phyloP scores from a whole-genome alignment of 2,888 invertebrate species.

The Timema podura region DNA sequence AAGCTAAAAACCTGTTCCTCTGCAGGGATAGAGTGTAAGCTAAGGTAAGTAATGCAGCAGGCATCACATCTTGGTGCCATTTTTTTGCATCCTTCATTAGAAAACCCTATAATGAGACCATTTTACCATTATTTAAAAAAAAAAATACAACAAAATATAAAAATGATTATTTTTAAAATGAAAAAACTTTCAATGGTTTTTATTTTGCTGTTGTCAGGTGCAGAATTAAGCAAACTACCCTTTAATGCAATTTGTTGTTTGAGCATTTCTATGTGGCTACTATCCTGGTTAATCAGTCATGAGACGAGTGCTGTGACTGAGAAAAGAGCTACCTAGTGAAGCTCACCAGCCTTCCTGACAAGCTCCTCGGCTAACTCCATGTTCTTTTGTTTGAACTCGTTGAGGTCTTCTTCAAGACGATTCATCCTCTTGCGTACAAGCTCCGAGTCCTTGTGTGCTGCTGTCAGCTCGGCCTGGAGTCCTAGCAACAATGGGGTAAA shows the following conservation, averaged over 20 bases:
- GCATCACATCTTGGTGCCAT: neutral
- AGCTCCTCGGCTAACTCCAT: slow-evolving; percentile 56
- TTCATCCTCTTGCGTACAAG: slow-evolving; percentile 55
- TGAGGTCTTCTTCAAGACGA: slow-evolving; percentile 58
- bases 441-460: slow-evolving; percentile 65
- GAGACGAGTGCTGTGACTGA: no score
- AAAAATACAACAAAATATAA: no score
- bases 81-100: slow-evolving; percentile 5
- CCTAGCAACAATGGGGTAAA: slow-evolving; percentile 50
- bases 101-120: no score
- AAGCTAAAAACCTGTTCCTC: no score
- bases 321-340: neutral
- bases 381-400: slow-evolving; percentile 56
- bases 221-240: no score
- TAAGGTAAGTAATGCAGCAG: neutral
- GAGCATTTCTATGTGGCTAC: no score
- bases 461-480: slow-evolving; percentile 59
- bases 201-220: no score
- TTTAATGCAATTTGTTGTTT: no score
- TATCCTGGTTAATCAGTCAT: no score
- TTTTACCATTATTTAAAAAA: no score
- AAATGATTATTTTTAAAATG: no score
- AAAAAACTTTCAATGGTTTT: no score
- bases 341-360: slow-evolving; percentile 48
- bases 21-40: slow-evolving; percentile 18